These are phyloP conservation scores for Myotis planiceps DNA, from an alignment of 2,797 vertebrate genomes.

Conservation along the genomic window DNA sequence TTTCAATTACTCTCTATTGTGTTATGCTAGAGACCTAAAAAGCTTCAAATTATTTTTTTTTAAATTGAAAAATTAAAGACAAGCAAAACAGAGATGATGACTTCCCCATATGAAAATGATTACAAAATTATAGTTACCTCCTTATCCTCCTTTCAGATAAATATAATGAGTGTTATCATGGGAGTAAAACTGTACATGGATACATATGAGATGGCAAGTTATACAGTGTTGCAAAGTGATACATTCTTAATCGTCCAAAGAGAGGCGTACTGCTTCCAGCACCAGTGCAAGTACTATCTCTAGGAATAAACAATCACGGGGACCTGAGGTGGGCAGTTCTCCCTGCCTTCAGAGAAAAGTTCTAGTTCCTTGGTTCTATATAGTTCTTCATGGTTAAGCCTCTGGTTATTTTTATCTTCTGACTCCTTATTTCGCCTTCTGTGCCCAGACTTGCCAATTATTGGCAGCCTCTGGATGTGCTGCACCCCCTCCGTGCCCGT, in stretches of 20 bases:
- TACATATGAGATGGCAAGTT: background rate
- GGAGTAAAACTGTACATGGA: background rate
- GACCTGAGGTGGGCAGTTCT: background rate
- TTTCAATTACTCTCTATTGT: background rate
- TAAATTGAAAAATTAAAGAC: conserved; percentile 20
- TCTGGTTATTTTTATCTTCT: background rate
- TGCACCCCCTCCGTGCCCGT: rapidly evolving
- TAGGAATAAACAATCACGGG: background rate
- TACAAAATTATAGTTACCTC: background rate
- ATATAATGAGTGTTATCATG: background rate
- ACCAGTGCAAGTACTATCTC: background rate
- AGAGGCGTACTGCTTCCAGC: background rate
- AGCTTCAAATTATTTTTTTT: background rate
- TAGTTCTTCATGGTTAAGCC: background rate
- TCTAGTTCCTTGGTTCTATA: background rate
- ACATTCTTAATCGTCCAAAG: background rate
- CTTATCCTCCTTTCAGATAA: background rate
- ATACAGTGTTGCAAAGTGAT: background rate
- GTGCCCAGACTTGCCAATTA: background rate
- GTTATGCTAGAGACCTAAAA: background rate
- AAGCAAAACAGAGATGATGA: background rate
- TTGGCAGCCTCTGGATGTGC: background rate
- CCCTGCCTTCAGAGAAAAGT: background rate
- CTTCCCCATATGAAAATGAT: background rate
- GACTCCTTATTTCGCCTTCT: background rate